Evolutionary conservation across 2,888 invertebrate species (phyloP).

Genomic region (Phlogophora meticulosa): DNA sequence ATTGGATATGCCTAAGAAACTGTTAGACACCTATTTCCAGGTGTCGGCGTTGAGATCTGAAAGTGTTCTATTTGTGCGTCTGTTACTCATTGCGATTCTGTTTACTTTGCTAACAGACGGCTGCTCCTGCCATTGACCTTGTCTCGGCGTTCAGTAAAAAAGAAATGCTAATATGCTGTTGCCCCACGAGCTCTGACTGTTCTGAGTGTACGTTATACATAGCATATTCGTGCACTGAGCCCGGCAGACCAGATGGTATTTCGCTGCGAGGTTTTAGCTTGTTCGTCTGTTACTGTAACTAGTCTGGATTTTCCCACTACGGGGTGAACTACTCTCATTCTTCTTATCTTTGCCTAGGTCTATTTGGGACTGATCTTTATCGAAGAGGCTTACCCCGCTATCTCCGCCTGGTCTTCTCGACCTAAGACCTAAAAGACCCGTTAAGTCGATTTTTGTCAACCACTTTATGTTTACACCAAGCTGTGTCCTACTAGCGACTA

Average conservation of each 20-base stretch:
- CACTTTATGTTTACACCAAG: too few species aligned
- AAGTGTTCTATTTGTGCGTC: slow-evolving; percentile 85
- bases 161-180: slow-evolving; percentile 74
- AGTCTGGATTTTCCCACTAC: too few species aligned
- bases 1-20: slow-evolving; percentile 61
- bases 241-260: slow-evolving; percentile 38
- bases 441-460: too few species aligned
- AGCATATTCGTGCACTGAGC: slow-evolving; percentile 10
- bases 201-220: slow-evolving; percentile 1
- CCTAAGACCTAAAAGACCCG: too few species aligned
- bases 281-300: neutral
- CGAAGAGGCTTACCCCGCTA: too few species aligned
- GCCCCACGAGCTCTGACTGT: slow-evolving; percentile 64
- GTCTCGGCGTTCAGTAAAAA: slow-evolving; percentile 78
- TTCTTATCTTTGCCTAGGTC: too few species aligned
- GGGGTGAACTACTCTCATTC: too few species aligned
- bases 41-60: slow-evolving; percentile 79
- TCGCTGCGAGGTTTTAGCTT: slow-evolving; percentile 6
- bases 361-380: too few species aligned
- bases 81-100: slow-evolving; percentile 86
- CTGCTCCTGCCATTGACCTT: slow-evolving; percentile 89
- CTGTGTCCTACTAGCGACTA: too few species aligned
- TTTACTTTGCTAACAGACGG: slow-evolving; percentile 86
- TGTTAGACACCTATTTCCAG: slow-evolving; percentile 75
- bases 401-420: too few species aligned